Conservation (phyloP, 2,113 vertebrate species). For the Thomomys bottae region DNA sequence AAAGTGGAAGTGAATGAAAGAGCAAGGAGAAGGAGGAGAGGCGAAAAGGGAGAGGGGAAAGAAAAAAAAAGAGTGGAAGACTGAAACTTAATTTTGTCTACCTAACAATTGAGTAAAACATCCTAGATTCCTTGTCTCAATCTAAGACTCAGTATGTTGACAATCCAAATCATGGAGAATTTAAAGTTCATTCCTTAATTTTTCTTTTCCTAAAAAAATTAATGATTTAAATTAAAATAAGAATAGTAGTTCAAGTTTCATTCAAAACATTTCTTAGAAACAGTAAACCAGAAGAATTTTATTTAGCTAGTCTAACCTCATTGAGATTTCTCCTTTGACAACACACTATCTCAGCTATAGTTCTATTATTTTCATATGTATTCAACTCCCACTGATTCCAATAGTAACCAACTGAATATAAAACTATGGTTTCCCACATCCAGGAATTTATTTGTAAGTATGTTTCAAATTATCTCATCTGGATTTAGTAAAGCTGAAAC, state of each 20-base stretch:
- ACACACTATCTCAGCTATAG: neutral
- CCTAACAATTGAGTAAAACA: neutral
- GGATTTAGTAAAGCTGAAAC: neutral
- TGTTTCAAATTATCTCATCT: constrained; percentile 27
- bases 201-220: constrained; percentile 25
- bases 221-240: constrained; percentile 11
- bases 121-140: neutral
- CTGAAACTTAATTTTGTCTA: neutral
- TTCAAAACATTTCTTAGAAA: constrained; percentile 38
- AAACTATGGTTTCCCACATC: neutral
- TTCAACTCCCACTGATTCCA: neutral
- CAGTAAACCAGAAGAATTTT: neutral
- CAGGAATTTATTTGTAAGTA: neutral
- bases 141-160: neutral
- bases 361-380: neutral
- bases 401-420: neutral
- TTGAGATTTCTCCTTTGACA: constrained; percentile 6
- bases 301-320: neutral
- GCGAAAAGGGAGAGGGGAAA: too few species aligned
- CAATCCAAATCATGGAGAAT: neutral
- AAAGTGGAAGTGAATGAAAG: neutral
- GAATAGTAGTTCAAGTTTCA: neutral
- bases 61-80: too few species aligned
- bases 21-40: neutral
- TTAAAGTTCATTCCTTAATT: neutral